These are phyloP conservation scores for Mandrillus leucophaeus DNA, from an alignment of 2,113 vertebrate genomes.

Conservation along the genomic window DNA sequence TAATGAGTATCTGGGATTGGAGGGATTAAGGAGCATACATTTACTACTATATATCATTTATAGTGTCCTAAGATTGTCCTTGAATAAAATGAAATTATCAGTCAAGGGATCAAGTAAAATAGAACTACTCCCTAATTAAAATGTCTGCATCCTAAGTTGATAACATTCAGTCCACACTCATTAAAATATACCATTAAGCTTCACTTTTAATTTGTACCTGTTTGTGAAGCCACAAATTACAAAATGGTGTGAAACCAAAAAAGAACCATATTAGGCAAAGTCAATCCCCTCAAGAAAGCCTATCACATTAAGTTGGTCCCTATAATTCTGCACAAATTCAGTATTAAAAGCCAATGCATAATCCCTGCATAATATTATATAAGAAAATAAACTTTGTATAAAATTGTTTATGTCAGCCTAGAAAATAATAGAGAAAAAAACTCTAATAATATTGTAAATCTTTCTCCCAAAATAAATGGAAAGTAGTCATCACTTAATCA, in stretches of 20 bases:
- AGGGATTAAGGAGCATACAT: neutral
- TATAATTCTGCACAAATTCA: conserved; percentile 65
- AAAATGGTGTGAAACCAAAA: conserved; percentile 49
- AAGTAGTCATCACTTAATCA: neutral
- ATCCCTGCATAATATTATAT: conserved; percentile 35
- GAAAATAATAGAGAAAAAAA: neutral
- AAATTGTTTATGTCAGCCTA: neutral
- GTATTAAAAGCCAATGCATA: conserved; percentile 68
- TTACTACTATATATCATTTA: neutral
- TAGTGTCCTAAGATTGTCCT: neutral
- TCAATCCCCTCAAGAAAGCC: conserved; percentile 57
- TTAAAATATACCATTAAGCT: neutral
- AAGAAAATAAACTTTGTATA: conserved; percentile 41
- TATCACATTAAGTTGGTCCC: conserved; percentile 35
- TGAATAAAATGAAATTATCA: neutral
- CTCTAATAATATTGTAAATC: neutral
- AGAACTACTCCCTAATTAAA: neutral
- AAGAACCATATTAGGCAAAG: conserved; percentile 7
- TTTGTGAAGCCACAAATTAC: conserved; percentile 44
- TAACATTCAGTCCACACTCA: neutral
- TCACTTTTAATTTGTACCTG: conserved; percentile 36
- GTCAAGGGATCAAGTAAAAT: neutral
- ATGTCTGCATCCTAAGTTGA: neutral
- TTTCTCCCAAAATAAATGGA: neutral
- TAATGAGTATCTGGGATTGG: neutral